These are phyloP conservation scores for Apteryx mantelli DNA, from an alignment of 2,113 vertebrate species.

Conservation along the genomic window DNA sequence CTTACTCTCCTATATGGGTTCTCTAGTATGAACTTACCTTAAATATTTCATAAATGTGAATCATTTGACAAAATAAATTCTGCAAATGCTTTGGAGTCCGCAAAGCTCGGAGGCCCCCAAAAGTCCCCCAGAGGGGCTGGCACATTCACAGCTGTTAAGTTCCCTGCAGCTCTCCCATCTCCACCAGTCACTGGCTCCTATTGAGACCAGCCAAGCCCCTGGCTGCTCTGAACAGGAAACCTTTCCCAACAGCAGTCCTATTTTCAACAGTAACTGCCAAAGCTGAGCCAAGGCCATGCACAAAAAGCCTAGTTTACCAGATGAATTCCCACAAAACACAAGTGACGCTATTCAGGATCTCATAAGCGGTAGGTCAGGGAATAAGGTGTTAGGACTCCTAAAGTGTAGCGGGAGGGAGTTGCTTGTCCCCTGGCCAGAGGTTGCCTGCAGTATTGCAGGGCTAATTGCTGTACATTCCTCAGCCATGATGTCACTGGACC, in stretches of 20 bases:
- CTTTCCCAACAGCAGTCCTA: conserved; percentile 40
- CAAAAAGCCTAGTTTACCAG: conserved; percentile 57
- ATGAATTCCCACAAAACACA: conserved; percentile 54
- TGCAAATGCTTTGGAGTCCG: not conserved
- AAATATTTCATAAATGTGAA: not conserved
- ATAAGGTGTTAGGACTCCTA: conserved; percentile 61
- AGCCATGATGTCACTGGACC: conserved; percentile 67
- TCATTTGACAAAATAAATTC: not conserved
- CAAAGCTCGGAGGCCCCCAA: rapidly evolving
- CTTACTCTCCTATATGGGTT: not conserved
- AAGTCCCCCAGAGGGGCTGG: not conserved
- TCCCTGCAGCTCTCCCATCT: conserved; percentile 19
- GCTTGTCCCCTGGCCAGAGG: conserved; percentile 44
- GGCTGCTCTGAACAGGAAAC: not conserved
- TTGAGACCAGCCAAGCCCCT: conserved; percentile 36
- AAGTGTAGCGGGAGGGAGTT: conserved; percentile 57
- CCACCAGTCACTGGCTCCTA: not conserved
- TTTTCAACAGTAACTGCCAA: conserved; percentile 10
- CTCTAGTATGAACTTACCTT: not conserved
- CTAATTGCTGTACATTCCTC: conserved; percentile 80
- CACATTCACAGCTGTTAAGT: not conserved
- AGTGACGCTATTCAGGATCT: conserved; percentile 57
- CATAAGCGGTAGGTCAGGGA: conserved; percentile 62
- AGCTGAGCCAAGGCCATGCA: conserved; percentile 8
- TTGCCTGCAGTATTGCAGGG: conserved; percentile 63